These are phyloP conservation scores for Schrankia costaestrigalis DNA, from an alignment of 2,888 invertebrate genomes.

Conservation along the genomic window DNA sequence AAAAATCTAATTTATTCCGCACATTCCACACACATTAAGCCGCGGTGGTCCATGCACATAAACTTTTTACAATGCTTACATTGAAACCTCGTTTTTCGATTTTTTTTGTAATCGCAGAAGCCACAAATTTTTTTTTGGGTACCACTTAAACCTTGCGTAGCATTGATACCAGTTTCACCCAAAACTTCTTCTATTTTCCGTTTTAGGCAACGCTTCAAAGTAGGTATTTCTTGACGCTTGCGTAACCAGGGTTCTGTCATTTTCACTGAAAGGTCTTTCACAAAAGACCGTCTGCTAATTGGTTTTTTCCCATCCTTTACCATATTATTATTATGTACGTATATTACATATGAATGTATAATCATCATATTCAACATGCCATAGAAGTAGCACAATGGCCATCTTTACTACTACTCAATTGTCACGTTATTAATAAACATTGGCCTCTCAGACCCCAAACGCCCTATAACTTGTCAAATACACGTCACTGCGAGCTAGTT, in stretches of 20 bases:
- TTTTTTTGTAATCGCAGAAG: conserved; percentile 9
- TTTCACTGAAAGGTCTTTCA: conserved; percentile 12
- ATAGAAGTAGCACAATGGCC: conserved; percentile 20
- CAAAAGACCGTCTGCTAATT: conserved; percentile 4
- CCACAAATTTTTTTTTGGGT: conserved; percentile 10
- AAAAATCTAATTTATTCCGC: conserved; percentile 3
- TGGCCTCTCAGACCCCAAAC: conserved; percentile 9
- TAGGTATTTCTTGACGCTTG: conserved; percentile 10
- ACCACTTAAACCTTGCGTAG: conserved; percentile 6
- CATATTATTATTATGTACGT: conserved; percentile 15
- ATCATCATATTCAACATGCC: conserved; percentile 18
- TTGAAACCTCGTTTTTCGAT: conserved; percentile 9
- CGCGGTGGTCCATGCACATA: conserved; percentile 6
- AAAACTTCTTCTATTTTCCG: conserved; percentile 11
- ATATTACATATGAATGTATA: conserved; percentile 16
- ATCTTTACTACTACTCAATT: conserved; percentile 17
- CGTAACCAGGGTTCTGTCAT: conserved; percentile 13
- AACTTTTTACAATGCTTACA: conserved; percentile 10
- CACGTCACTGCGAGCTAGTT: conserved; percentile 8
- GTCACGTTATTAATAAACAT: conserved; percentile 12
- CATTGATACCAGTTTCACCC: conserved; percentile 10
- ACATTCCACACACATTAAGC: conserved; percentile 6
- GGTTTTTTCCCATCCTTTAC: conserved; percentile 8
- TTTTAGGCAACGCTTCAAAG: conserved; percentile 16
- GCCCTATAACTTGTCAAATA: conserved; percentile 10